A percentile compares a stretch with the other conserved stretches of the same genome.
phyloP scores from a whole-genome alignment of 2,888 invertebrate species.

The Periphyllus acericola region DNA sequence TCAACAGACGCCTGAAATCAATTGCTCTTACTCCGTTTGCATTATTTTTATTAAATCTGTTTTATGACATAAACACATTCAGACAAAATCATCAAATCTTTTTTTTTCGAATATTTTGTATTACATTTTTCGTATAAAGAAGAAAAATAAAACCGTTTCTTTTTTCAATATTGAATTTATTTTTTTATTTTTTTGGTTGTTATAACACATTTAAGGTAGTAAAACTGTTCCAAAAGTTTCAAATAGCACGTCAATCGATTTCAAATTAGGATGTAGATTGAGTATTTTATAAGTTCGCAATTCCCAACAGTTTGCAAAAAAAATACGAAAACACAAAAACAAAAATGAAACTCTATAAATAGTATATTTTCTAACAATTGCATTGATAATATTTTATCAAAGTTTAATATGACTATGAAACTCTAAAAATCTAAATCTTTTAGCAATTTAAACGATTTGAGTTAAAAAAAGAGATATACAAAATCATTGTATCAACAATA shows the following conservation, averaged over 20 bases:
- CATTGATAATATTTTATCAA: background rate
- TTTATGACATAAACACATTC: background rate
- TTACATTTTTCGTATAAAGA: background rate
- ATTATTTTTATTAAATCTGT: background rate
- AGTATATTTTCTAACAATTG: background rate
- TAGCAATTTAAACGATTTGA: background rate
- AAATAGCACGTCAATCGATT: background rate
- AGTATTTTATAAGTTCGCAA: background rate
- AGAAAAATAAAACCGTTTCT: background rate
- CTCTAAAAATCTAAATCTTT: background rate
- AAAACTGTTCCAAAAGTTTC: background rate
- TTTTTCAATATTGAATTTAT: slow-evolving; percentile 16
- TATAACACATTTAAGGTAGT: slow-evolving; percentile 1
- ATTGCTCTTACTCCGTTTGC: background rate
- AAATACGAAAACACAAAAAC: background rate
- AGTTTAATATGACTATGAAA: background rate
- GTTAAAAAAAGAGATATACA: no score
- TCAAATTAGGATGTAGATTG: slow-evolving; percentile 2
- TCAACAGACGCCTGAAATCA: background rate
- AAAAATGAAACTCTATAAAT: background rate
- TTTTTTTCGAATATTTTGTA: background rate
- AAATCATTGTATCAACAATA: no score
- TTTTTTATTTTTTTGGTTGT: no score
- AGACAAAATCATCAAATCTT: background rate
- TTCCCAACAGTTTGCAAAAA: background rate